Base-by-base conservation (phyloP, 2,888 invertebrate genomes). In the Liodrosophila aerea region DNA sequence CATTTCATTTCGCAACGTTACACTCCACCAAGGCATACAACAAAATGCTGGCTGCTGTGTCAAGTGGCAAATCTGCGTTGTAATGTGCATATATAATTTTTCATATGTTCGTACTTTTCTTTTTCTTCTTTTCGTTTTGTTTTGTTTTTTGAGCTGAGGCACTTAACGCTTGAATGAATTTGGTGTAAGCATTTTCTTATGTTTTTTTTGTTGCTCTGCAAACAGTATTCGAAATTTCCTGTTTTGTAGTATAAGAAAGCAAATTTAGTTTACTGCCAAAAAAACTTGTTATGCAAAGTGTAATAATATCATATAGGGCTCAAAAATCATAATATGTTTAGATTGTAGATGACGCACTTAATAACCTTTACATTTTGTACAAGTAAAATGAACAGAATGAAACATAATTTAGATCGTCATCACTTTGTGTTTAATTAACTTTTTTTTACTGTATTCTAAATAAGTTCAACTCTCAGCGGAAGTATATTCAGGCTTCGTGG, bases 51-150 rank as follows among this genome's bases (percentile, higher is more conserved):
- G 33, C 53, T 47, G 80, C 59, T 76, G 74, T 81, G 66, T 78
- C 63, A 71, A 77, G 76, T 77, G 85, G 64, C 60, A 78, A 77
- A 85, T 85, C 85, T 78, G 85, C 85, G 76, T 64, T 71, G 85
- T 85, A 77, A 77, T 83, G 76, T 83, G 85, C 83, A 85, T 77
- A 85, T 66, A 85, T 75, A 77, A 85, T 85, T 67, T 85, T 69
- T 70, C 64, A 65, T 76, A 52, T 63, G 62, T 43, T 52, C 37
- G 45, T 37, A 41, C 54, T 52, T 65, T 63, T 33, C 50, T 47
- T 64, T 46, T 40, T 7, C 27, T 22, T 41, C 16, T 40, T 43
- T 16, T n/a, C 4, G 29, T 22, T 64, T 46, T 29, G 29, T 13
- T 49, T 22, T 15, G 9, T 13, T 22, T 37, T 29, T 45, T 44